Evolutionary conservation across 37 sponge, comb jelly and placozoan genomes (phyloP).

Genomic region (Corticium candelabrum): DNA sequence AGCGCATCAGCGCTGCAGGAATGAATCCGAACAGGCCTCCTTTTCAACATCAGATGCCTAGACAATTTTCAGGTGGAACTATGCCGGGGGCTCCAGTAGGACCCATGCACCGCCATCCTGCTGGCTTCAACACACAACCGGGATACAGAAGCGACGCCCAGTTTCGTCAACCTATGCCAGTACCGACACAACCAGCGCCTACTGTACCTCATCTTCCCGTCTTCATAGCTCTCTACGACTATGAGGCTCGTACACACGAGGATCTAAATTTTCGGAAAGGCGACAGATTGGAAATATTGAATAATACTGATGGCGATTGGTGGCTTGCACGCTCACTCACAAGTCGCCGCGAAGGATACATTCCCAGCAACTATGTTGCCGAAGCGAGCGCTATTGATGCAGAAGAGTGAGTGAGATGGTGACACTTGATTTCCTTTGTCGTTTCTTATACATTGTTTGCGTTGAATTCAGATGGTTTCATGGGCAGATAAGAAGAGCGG

Average conservation of each 20-base stretch:
- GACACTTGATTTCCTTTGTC: not conserved
- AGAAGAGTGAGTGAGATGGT: conserved; percentile 68
- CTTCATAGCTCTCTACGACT: conserved; percentile 84
- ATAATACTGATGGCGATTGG: conserved; percentile 92
- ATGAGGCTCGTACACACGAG: conserved; percentile 83
- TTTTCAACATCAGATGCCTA: no score
- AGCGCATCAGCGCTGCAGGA: no score
- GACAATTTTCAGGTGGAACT: no score
- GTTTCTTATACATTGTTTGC: not conserved
- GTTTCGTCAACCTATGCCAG: no score
- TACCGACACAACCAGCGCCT: no score
- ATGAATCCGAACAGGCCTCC: no score
- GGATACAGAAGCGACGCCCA: no score
- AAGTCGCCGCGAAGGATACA: conserved; percentile 74
- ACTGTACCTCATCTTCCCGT: conserved; percentile 11
- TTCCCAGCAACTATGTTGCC: conserved; percentile 94
- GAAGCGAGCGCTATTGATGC: conserved; percentile 74
- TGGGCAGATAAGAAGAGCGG: conserved; percentile 83
- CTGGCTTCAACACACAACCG: no score
- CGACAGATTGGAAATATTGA: conserved; percentile 74
- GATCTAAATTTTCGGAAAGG: conserved; percentile 92
- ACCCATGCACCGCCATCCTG: no score
- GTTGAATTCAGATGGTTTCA: conserved; percentile 73
- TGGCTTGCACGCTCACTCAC: conserved; percentile 81
- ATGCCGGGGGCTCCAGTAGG: no score